These are phyloP conservation scores for Scaptomyza graminum DNA, from an alignment of 1,140 invertebrate genomes.

Conservation along the genomic window DNA sequence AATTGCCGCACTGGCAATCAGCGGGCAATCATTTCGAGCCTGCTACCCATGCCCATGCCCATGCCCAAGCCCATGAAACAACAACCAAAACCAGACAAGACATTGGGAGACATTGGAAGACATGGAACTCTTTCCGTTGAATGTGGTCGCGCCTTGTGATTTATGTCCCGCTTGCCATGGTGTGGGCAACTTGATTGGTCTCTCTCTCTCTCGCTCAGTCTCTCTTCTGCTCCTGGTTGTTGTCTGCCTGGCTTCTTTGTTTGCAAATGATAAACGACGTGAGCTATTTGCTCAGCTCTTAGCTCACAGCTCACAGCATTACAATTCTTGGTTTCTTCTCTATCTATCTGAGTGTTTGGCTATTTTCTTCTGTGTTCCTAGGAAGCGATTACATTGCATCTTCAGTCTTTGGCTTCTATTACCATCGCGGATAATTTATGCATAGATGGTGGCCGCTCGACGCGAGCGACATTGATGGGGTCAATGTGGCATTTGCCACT, in stretches of 20 bases:
- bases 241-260: slow-evolving; percentile 67
- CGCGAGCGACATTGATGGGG: slow-evolving; percentile 25
- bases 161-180: slow-evolving; percentile 67
- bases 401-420: slow-evolving; percentile 50
- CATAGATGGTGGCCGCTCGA: slow-evolving; percentile 53
- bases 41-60: slow-evolving; percentile 7
- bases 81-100: background rate
- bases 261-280: slow-evolving; percentile 81
- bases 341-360: background rate
- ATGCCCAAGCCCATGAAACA: background rate
- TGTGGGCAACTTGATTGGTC: slow-evolving; percentile 73
- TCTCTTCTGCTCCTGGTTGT: slow-evolving; percentile 7
- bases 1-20: slow-evolving; percentile 79
- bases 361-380: slow-evolving; percentile 30
- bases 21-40: slow-evolving; percentile 76
- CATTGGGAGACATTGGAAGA: slow-evolving; percentile 5
- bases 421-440: slow-evolving; percentile 66
- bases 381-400: slow-evolving; percentile 64
- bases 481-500: slow-evolving; percentile 32
- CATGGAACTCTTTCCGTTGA: slow-evolving; percentile 16
- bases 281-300: slow-evolving; percentile 62
- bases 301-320: slow-evolving; percentile 2
- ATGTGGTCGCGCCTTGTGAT: slow-evolving; percentile 70
- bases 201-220: background rate
- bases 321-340: background rate